phyloP scores from a whole-genome alignment of 2,113 vertebrate genomes.

The Pygoscelis adeliae region DNA sequence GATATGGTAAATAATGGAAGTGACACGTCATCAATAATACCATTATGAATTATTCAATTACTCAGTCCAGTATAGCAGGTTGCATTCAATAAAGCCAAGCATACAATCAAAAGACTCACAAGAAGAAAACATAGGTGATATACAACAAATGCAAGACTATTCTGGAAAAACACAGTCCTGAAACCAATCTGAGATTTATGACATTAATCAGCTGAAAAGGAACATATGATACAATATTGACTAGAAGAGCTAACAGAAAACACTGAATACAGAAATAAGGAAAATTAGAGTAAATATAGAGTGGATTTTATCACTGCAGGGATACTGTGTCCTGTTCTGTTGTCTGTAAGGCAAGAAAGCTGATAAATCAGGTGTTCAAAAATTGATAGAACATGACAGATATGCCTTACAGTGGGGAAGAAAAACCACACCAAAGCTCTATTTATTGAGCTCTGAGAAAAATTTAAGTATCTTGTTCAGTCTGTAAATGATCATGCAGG shows the following conservation, averaged over 20 bases:
- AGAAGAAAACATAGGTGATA: background rate
- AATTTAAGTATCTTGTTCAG: background rate
- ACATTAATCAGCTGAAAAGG: background rate
- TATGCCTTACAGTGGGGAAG: background rate
- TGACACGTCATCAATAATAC: background rate
- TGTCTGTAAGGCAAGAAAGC: background rate
- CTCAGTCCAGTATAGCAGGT: background rate
- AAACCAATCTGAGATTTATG: background rate
- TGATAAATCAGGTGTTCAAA: background rate
- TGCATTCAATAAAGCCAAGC: background rate
- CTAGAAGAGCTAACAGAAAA: background rate
- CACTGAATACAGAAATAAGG: background rate
- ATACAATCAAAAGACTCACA: background rate
- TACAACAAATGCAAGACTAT: background rate
- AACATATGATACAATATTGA: background rate
- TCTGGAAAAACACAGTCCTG: background rate
- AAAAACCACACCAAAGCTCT: background rate
- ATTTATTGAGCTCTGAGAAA: background rate
- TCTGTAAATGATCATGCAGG: background rate
- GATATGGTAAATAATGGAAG: background rate
- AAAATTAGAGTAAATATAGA: background rate
- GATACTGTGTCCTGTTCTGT: background rate
- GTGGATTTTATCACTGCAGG: background rate
- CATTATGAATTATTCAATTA: slow-evolving; percentile 17
- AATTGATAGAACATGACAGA: background rate